Evolutionary conservation across 2,113 vertebrate species (phyloP).

Genomic region (Leptosomus discolor): DNA sequence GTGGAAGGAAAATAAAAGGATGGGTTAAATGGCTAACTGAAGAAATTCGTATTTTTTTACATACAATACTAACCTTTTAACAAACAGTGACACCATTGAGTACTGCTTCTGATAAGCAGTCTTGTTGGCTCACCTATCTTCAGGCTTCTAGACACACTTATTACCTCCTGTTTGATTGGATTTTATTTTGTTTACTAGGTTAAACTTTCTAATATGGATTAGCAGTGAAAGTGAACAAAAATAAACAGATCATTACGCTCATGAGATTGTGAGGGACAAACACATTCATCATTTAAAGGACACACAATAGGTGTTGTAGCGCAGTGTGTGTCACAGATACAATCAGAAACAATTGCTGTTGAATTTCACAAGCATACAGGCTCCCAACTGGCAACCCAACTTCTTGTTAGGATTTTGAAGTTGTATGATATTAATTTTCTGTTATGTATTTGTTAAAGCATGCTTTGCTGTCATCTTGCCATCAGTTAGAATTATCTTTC

Average conservation of each 20-base stretch:
- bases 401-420: background rate
- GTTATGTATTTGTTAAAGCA: background rate
- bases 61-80: background rate
- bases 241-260: constrained; percentile 13
- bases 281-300: constrained; percentile 47
- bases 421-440: background rate
- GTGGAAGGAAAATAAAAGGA: background rate
- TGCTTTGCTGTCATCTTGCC: background rate
- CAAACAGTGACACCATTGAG: background rate
- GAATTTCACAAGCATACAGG: background rate
- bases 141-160: background rate
- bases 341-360: background rate
- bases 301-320: background rate
- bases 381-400: background rate
- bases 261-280: background rate
- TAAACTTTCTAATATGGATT: constrained; percentile 13
- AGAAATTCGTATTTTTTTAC: background rate
- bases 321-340: background rate
- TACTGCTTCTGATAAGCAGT: background rate
- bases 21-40: background rate
- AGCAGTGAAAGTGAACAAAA: background rate
- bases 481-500: background rate
- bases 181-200: constrained; percentile 19
- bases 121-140: background rate
- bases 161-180: background rate